phyloP scores from a whole-genome alignment of 2,797 vertebrate species.

The Dipus sagitta region DNA sequence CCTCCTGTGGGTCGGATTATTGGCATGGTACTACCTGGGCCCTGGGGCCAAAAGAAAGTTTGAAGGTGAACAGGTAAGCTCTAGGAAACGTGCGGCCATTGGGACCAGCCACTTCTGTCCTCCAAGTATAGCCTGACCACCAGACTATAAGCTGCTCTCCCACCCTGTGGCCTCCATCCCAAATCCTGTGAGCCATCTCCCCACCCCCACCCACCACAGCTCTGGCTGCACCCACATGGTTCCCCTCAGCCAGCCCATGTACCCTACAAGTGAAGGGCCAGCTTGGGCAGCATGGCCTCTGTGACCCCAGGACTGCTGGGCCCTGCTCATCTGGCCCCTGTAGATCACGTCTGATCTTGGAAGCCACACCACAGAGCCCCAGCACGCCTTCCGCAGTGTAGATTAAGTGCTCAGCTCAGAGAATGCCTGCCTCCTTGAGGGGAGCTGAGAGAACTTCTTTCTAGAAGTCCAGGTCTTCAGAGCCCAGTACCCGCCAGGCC shows the following conservation, averaged over 20 bases:
- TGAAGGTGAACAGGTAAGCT: background rate
- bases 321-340: background rate
- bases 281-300: background rate
- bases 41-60: background rate
- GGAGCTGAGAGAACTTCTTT: background rate
- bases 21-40: background rate
- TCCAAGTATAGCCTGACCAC: background rate
- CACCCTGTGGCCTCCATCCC: no score
- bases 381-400: rapidly evolving
- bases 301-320: background rate
- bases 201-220: no score
- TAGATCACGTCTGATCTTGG: background rate
- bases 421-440: background rate
- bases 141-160: background rate
- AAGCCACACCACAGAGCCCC: no score
- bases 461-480: background rate
- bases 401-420: background rate
- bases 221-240: no score
- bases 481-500: slow-evolving; percentile 13
- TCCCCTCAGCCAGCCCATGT: background rate
- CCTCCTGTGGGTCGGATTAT: no score
- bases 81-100: rapidly evolving
- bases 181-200: background rate
- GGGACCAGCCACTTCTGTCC: background rate
- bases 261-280: background rate